These are phyloP conservation scores for Gastrophryne carolinensis DNA, from an alignment of 2,797 vertebrate species.

Conservation along the genomic window DNA sequence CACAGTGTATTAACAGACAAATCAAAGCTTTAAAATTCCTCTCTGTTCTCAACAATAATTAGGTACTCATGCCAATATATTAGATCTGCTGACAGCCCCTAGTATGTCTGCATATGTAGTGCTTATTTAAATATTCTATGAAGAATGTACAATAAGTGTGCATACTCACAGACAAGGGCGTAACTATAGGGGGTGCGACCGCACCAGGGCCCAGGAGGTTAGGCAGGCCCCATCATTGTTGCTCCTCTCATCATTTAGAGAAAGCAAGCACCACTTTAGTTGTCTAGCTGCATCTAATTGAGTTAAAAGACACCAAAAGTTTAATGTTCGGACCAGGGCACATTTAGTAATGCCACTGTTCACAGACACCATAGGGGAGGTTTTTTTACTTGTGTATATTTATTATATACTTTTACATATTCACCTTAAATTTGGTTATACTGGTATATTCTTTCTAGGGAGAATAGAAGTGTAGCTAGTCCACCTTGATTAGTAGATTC, in stretches of 20 bases:
- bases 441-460: constrained; percentile 11
- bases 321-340: too few relatives aligned
- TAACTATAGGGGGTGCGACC: too few relatives aligned
- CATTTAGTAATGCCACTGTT: too few relatives aligned
- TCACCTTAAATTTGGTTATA: constrained; percentile 32
- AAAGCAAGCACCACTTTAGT: too few relatives aligned
- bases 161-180: constrained; percentile 1
- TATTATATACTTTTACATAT: constrained; percentile 16
- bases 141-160: background rate
- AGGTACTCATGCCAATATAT: background rate
- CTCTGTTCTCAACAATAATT: background rate
- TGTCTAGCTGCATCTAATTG: too few relatives aligned
- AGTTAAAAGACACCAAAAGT: too few relatives aligned
- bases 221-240: too few relatives aligned
- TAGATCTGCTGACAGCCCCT: background rate
- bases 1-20: background rate
- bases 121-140: constrained; percentile 1
- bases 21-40: background rate
- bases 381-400: constrained; percentile 16
- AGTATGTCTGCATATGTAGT: background rate
- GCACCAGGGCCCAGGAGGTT: too few relatives aligned
- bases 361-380: too few relatives aligned
- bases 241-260: too few relatives aligned
- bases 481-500: constrained; percentile 11
- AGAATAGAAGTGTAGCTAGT: constrained; percentile 37